phyloP scores from a whole-genome alignment of 2,888 invertebrate species.

The Cyclophora punctaria region DNA sequence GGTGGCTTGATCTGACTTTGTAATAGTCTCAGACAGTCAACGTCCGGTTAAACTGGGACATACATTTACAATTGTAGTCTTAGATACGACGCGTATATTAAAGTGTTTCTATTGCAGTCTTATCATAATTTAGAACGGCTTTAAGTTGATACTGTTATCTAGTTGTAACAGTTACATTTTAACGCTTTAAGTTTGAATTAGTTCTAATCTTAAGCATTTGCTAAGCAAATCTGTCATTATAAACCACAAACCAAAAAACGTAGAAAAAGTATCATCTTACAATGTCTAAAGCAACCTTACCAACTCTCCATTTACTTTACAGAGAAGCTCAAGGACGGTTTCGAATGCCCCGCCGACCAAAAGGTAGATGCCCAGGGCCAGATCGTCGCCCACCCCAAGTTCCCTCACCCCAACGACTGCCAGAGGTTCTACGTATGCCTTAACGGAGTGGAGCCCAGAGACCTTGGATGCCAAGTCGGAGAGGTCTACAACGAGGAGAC shows the following conservation, averaged over 20 bases:
- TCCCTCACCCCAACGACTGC: conserved; percentile 89
- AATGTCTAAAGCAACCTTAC: not conserved
- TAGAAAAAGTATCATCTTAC: no score
- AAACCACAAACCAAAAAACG: no score
- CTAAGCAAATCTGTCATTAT: not conserved
- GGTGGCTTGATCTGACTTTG: no score
- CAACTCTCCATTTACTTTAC: conserved; percentile 24
- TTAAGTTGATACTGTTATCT: not conserved
- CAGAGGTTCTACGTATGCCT: conserved; percentile 94
- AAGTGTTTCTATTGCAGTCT: no score
- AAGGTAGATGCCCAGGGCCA: conserved; percentile 81
- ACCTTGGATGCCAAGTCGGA: conserved; percentile 88
- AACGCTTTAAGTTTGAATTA: no score
- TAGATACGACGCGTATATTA: no score
- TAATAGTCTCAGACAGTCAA: no score
- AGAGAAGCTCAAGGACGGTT: conserved; percentile 88
- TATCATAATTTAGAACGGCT: not conserved
- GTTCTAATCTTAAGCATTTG: not conserved
- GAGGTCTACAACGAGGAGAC: conserved; percentile 93
- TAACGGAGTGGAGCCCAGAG: conserved; percentile 89
- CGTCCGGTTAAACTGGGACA: no score
- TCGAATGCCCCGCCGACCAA: conserved; percentile 85
- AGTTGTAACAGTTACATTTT: no score
- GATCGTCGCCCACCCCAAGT: conserved; percentile 87
- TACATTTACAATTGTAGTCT: no score